Evolutionary conservation across 1,140 invertebrate genomes (phyloP).

Genomic region (Acromyrmex heyeri): DNA sequence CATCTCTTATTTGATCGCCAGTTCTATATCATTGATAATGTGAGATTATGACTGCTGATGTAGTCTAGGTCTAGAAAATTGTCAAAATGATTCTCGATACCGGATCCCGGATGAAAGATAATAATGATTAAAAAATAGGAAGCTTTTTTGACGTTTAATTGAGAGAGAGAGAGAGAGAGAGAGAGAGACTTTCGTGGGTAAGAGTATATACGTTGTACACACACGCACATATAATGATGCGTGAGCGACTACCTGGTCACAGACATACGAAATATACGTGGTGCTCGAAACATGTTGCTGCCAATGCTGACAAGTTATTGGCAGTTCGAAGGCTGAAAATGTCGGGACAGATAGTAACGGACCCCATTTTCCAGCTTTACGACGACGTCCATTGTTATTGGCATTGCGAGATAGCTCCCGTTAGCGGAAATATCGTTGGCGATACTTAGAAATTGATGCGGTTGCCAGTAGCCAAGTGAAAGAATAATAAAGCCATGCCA

Average conservation of each 20-base stretch:
- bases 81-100: not conserved
- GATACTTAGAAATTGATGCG: slow-evolving; percentile 50
- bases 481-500: not conserved
- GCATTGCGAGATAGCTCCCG: slow-evolving; percentile 64
- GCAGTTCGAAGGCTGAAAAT: slow-evolving; percentile 79
- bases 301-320: slow-evolving; percentile 78
- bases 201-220: too few relatives aligned
- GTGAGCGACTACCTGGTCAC: slow-evolving; percentile 22
- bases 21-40: not conserved
- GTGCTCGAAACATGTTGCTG: slow-evolving; percentile 15
- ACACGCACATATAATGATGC: not conserved
- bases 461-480: not conserved
- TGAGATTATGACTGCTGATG: not conserved
- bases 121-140: not conserved
- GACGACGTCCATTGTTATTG: slow-evolving; percentile 82
- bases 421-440: slow-evolving; percentile 55
- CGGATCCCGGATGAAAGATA: too few relatives aligned
- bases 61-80: not conserved
- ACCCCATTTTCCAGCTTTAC: slow-evolving; percentile 81
- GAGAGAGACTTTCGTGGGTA: too few relatives aligned
- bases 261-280: not conserved
- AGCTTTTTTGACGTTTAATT: not conserved
- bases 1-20: not conserved
- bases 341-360: slow-evolving; percentile 73
- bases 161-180: not conserved